These are phyloP conservation scores for Callionymus lyra DNA, from an alignment of 2,113 vertebrate genomes.

Conservation along the genomic window DNA sequence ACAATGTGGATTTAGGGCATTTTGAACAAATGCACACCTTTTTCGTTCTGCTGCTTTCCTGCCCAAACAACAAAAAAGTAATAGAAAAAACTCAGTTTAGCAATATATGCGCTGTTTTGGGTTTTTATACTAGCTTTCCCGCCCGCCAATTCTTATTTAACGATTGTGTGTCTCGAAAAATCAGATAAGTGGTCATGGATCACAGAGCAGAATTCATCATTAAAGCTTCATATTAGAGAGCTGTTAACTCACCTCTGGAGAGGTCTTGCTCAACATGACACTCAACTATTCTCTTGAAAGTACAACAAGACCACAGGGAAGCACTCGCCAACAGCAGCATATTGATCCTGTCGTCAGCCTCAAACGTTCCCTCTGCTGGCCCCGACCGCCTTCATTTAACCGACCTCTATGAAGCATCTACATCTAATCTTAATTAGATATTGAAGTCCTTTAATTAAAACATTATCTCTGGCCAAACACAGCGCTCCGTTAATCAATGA, in stretches of 20 bases:
- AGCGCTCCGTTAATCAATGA: constrained; percentile 58
- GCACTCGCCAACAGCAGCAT: constrained; percentile 21
- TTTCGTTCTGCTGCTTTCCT: too few relatives aligned
- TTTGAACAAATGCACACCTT: too few relatives aligned
- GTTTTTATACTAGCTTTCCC: too few relatives aligned
- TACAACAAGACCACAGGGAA: constrained; percentile 14
- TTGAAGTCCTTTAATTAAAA: constrained; percentile 69
- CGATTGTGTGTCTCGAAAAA: too few relatives aligned
- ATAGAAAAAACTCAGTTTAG: too few relatives aligned
- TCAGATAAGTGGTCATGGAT: too few relatives aligned
- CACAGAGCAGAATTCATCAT: constrained; percentile 7
- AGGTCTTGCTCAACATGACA: constrained; percentile 13
- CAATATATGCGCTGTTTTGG: too few relatives aligned
- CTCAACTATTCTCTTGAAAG: constrained; percentile 18
- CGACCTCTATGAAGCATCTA: constrained; percentile 58
- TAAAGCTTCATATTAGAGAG: too few relatives aligned
- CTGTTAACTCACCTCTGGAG: constrained; percentile 15
- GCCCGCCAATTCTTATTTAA: too few relatives aligned
- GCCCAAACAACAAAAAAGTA: too few relatives aligned
- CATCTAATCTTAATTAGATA: constrained; percentile 69
- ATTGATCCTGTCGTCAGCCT: constrained; percentile 42
- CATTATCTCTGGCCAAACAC: constrained; percentile 61
- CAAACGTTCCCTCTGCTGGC: constrained; percentile 24
- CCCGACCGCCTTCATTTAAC: constrained; percentile 49
- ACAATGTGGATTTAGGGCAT: too few relatives aligned